Evolutionary conservation across 2,113 vertebrate species (phyloP).

Genomic region (Indri indri): DNA sequence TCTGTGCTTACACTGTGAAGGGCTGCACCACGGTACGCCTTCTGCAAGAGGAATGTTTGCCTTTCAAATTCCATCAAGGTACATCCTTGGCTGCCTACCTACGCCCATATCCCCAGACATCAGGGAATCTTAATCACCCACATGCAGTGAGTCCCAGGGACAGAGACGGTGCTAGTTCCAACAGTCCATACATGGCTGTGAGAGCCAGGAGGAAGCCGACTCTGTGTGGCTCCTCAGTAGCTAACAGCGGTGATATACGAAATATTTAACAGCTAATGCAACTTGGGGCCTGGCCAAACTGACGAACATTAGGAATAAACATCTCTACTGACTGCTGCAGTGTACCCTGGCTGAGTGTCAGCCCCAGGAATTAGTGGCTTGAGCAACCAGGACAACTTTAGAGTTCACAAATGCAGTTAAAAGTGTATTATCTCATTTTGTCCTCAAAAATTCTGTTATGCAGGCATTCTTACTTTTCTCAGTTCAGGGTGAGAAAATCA

Average conservation of each 20-base stretch:
- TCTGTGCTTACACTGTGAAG: not conserved
- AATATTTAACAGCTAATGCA: not conserved
- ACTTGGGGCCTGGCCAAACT: not conserved
- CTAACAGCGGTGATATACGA: not conserved
- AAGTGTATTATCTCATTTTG: not conserved
- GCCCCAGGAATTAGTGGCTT: not conserved
- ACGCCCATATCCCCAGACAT: not conserved
- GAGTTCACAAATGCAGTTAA: not conserved
- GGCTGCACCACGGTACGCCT: not conserved
- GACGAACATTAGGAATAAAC: not conserved
- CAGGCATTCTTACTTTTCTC: not conserved
- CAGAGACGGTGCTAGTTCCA: not conserved
- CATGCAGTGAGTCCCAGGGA: not conserved
- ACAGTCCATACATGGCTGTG: not conserved
- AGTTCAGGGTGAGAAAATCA: not conserved
- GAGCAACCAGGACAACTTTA: not conserved
- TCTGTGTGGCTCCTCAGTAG: not conserved
- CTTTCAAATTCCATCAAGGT: not conserved
- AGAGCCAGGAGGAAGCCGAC: not conserved
- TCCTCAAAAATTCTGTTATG: not conserved
- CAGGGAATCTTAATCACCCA: not conserved
- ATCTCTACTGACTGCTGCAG: not conserved
- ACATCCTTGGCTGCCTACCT: not conserved
- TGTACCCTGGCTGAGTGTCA: not conserved
- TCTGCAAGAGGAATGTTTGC: not conserved